Conservation (phyloP, 1,140 invertebrate species). For the Musca domestica region DNA sequence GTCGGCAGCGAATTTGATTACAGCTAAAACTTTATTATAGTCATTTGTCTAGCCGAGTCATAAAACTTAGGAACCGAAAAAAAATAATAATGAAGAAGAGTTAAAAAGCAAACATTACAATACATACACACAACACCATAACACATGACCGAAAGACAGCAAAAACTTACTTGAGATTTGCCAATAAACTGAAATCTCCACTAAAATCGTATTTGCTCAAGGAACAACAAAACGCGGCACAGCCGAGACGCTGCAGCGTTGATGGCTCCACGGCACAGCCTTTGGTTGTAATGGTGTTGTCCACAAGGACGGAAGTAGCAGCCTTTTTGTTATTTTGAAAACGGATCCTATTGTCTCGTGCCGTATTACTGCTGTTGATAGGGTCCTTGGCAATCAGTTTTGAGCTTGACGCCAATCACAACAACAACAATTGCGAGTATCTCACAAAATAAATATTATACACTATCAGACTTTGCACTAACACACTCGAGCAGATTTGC, state of each 20-base stretch:
- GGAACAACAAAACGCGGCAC: constrained; percentile 45
- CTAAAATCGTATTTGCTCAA: constrained; percentile 43
- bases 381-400: constrained; percentile 28
- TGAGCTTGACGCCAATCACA: not conserved
- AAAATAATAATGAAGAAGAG: too few relatives aligned
- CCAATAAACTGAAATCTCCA: constrained; percentile 44
- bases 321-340: too few relatives aligned
- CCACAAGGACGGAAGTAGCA: constrained; percentile 4
- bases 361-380: not conserved
- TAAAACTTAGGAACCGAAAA: too few relatives aligned
- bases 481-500: too few relatives aligned
- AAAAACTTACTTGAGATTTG: constrained; percentile 49
- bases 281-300: constrained; percentile 1
- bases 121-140: not conserved
- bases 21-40: too few relatives aligned
- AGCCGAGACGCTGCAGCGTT: constrained; percentile 39
- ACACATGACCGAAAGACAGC: not conserved
- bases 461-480: not conserved
- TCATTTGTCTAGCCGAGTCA: too few relatives aligned
- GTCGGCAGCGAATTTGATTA: too few relatives aligned
- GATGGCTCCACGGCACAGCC: constrained; percentile 32
- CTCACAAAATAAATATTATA: not conserved
- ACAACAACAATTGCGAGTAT: not conserved
- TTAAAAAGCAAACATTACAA: constrained; percentile 2
- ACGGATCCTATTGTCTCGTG: too few relatives aligned